phyloP scores from a whole-genome alignment of 2,113 vertebrate genomes.

The Chloroceryle aenea region DNA sequence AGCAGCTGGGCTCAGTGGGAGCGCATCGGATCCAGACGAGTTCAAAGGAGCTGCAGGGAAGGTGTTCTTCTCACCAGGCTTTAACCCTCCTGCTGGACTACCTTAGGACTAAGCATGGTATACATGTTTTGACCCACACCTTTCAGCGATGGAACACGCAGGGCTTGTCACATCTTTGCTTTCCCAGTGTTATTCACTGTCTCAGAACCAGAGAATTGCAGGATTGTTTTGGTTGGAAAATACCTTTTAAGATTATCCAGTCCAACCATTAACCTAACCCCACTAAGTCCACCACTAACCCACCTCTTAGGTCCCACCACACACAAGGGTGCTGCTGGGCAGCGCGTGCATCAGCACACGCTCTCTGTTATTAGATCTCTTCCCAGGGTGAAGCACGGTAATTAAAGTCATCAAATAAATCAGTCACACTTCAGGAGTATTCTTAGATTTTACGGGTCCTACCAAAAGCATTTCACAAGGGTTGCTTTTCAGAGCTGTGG shows the following conservation, averaged over 20 bases:
- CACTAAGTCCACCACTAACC: too few relatives aligned
- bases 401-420: not conserved
- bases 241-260: too few relatives aligned
- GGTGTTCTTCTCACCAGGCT: not conserved
- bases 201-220: too few relatives aligned
- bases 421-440: not conserved
- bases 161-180: not conserved
- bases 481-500: not conserved
- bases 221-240: too few relatives aligned
- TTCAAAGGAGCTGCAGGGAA: not conserved
- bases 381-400: not conserved
- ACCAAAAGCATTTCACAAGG: not conserved
- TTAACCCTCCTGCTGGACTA: not conserved
- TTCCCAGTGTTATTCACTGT: not conserved
- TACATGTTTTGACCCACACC: not conserved
- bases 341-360: not conserved
- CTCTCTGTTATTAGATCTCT: not conserved
- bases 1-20: slow-evolving; percentile 58
- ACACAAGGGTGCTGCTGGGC: not conserved
- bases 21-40: not conserved
- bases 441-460: not conserved
- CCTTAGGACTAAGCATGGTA: not conserved
- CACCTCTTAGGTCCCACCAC: not conserved
- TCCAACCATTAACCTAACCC: too few relatives aligned
- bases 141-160: not conserved